Base-by-base conservation (phyloP, 2,113 vertebrate species). In the Diphyllodes magnificus region DNA sequence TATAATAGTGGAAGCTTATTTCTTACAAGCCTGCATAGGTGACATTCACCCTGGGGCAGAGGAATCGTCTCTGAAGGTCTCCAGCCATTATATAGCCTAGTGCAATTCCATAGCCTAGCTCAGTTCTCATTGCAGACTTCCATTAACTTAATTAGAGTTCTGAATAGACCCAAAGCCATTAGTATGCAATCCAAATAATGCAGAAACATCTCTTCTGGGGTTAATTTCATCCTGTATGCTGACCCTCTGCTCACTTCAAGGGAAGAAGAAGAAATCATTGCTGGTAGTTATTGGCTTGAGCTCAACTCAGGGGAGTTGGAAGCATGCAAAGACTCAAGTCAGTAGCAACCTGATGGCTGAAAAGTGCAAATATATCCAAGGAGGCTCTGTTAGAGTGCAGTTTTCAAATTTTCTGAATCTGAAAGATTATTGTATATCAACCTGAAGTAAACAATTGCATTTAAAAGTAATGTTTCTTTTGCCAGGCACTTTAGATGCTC, bases 161-260 rank as follows among this genome's bases (percentile, higher is more conserved):
- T 92, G 72, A 95, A 86, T 80, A 97, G 94, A 95, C 82, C 79
- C 79, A 72, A 97, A 97, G 90, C 91, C 76, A 88, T 97, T 88
- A 75, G 68, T 71, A 60, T 88, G 93, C 90, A 93, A 88, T 88
- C 70, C 94, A 90, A 88, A 85, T 95, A 95, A 91, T 44, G 68
- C 10, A 27, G 81, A 78, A 93, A 85, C 81, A 80, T 91, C 88
- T 94, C 88, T 84, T 96, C 61, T 13, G 63, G 69, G 88, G 54
- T 97, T 96, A 68, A 88, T 90, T 94, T 96, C 54, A 88, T 96
- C 69, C 82, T 91, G 47, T 86, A 15, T 93, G 90, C 88, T 95
- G 88, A 90, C 93, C 93, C 72, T 96, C 88, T 91, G 84, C 84
- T 90, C 61, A 23, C 83, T 78, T 90, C 49, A 82, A 93, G 72